A percentile compares a stretch with the other conserved stretches of the same genome.
phyloP scores from a whole-genome alignment of 2,113 vertebrate genomes.

The Ovis aries region DNA sequence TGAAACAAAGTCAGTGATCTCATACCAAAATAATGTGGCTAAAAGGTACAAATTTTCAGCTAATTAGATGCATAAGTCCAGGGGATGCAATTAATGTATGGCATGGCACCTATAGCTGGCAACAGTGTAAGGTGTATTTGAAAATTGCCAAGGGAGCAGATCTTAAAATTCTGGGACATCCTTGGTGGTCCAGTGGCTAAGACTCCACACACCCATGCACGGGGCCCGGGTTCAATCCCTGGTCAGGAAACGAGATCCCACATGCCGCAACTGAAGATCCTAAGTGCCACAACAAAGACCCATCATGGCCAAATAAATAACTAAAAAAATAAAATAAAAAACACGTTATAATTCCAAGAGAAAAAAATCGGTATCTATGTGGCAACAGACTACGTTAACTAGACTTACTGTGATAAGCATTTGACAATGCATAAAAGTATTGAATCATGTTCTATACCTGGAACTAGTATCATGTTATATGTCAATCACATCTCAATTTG shows the following conservation, averaged over 20 bases:
- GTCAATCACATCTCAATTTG: neutral
- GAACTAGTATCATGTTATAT: neutral
- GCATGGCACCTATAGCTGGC: neutral
- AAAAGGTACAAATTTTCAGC: neutral
- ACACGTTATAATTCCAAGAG: neutral
- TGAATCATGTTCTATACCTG: neutral
- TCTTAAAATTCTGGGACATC: neutral
- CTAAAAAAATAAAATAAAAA: too few species aligned
- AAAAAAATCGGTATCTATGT: neutral
- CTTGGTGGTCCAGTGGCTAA: neutral
- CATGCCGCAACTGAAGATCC: too few species aligned
- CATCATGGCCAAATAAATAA: neutral
- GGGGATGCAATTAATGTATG: neutral
- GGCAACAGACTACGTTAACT: neutral
- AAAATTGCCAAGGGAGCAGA: neutral
- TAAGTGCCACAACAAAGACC: neutral
- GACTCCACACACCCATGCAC: neutral
- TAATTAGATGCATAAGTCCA: too few species aligned
- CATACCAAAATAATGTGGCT: neutral
- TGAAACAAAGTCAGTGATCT: neutral
- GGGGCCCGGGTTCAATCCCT: fast-evolving
- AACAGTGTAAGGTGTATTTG: neutral
- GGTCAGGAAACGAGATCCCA: neutral
- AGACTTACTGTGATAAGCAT: neutral
- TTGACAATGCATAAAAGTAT: neutral